Base-by-base conservation (phyloP, 92 coral and sea anemone species). In the Porites rus region DNA sequence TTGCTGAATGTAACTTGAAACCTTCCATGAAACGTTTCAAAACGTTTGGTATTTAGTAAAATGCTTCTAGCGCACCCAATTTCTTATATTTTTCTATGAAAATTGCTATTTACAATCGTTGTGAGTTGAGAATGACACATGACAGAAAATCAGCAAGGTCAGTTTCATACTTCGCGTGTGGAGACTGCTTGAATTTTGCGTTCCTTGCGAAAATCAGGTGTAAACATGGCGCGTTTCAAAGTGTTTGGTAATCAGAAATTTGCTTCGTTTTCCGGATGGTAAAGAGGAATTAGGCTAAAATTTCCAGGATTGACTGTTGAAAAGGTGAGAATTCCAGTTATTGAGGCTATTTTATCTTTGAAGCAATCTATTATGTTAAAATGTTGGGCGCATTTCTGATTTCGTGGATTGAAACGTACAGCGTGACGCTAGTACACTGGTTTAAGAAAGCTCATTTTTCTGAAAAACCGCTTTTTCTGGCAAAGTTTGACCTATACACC, bases 21-120 rank as follows among this genome's bases (percentile, higher is more conserved):
- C 83, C 72, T 72, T 78, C 43, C 63, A 64, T 38, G 62, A 78
- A 63, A 78, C 64, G 83, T 62, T 64, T 3, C 71, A 78, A 62
- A 78, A n/a, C 83, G 72, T 78, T 65, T 78, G 83, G 71, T 72
- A 78, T 78, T 78, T 62, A 62, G 83, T 63, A 78, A 78, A 78
- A 78, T 60, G 72, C 83, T 78, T 78, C 72, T 78, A 12, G 83
- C 83, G 38, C 83, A 14, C 83, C 17, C 83, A 78, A 63, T 78
- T 78, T 78, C 72, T 78, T 63, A 78, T 65, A 78, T 78, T 78
- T 78, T 78, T 72, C 64, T 24, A 11, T 78, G 83, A 62, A 78
- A 78, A 78, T 78, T 71, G 56, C 54, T 71, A 38, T 56, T 16
- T 24, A 22, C 24, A 22, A 22, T 22, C 24, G 24, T 22, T 22